These are phyloP conservation scores for Oryctes rhinoceros DNA, from an alignment of 1,140 invertebrate species.

Conservation along the genomic window DNA sequence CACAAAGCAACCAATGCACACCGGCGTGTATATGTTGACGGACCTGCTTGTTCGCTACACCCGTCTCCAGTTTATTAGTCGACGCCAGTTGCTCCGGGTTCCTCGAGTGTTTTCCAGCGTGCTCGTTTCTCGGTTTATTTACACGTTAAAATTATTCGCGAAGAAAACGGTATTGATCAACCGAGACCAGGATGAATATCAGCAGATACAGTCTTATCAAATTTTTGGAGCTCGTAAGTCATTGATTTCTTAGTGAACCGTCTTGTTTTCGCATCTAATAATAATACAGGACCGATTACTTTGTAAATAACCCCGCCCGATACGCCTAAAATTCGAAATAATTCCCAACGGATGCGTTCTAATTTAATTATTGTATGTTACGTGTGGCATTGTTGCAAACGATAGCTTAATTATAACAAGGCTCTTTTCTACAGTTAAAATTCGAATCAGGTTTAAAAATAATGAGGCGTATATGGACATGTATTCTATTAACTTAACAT, in stretches of 20 bases:
- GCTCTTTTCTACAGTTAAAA: neutral
- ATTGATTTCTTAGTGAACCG: neutral
- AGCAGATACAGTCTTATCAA: constrained; percentile 24
- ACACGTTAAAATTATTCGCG: neutral
- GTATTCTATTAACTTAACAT: neutral
- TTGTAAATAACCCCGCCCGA: constrained; percentile 14
- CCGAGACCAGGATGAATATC: neutral
- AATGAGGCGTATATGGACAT: neutral
- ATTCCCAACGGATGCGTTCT: neutral
- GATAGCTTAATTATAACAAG: neutral
- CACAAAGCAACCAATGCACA: neutral
- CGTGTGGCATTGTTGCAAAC: neutral
- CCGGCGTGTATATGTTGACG: neutral
- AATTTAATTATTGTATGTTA: no score
- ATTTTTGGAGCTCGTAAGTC: constrained; percentile 22
- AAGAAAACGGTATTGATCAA: neutral
- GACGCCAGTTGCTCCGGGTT: no score
- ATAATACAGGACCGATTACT: neutral
- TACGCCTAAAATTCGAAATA: neutral
- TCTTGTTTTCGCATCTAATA: neutral
- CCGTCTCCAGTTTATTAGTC: no score
- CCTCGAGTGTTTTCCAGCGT: neutral
- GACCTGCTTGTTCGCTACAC: no score
- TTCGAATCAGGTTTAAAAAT: neutral
- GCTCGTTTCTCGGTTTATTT: no score